Conservation (phyloP, 2,113 vertebrate species). For the Zosterops pallidus region DNA sequence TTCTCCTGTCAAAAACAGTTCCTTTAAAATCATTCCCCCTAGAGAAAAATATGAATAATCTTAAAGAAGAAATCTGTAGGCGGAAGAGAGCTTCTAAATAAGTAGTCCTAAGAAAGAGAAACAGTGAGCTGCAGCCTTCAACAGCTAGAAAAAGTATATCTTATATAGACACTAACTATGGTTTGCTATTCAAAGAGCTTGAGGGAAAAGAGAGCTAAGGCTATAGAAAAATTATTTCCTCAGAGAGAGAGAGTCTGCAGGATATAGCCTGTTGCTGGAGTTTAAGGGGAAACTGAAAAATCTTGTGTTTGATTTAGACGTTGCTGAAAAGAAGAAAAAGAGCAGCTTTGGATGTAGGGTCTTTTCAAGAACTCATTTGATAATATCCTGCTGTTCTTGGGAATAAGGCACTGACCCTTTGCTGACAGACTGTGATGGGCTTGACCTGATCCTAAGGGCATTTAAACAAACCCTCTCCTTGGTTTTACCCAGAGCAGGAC, state of each 20-base stretch:
- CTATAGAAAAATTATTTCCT: constrained; percentile 18
- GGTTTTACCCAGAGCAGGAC: neutral
- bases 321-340: neutral
- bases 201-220: neutral
- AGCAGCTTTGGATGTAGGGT: neutral
- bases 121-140: neutral
- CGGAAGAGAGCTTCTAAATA: constrained; percentile 13
- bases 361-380: neutral
- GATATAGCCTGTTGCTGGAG: neutral
- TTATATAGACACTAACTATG: neutral
- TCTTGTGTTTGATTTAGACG: neutral
- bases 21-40: constrained; percentile 14
- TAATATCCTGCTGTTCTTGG: neutral
- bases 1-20: constrained; percentile 20
- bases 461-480: neutral
- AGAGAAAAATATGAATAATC: constrained; percentile 28
- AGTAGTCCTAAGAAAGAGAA: constrained; percentile 31
- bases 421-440: neutral
- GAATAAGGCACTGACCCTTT: neutral
- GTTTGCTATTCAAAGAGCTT: constrained; percentile 15
- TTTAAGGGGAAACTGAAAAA: neutral
- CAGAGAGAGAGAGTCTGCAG: neutral
- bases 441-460: neutral
- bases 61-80: constrained; percentile 39
- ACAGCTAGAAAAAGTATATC: neutral